These are phyloP conservation scores for Lanius collurio DNA, from an alignment of 2,113 vertebrate species.

Conservation along the genomic window DNA sequence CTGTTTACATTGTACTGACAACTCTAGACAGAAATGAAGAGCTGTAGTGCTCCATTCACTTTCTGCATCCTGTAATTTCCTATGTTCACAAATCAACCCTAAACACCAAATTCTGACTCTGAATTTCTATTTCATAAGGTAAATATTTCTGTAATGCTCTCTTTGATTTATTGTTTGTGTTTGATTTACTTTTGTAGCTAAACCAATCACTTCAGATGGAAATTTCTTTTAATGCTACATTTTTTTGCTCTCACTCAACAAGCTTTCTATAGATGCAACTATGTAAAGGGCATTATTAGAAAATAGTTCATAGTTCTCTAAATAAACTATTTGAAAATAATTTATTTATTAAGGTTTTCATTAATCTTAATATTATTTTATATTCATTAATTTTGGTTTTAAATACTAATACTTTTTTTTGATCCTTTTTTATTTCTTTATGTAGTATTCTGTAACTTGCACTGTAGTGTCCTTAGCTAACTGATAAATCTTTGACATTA, in stretches of 20 bases:
- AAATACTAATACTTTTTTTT: background rate
- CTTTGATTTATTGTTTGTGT: background rate
- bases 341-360: conserved; percentile 26
- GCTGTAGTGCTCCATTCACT: conserved; percentile 45
- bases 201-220: background rate
- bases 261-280: conserved; percentile 49
- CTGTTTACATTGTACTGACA: conserved; percentile 53
- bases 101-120: background rate
- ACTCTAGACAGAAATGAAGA: conserved; percentile 58
- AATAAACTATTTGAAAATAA: conserved; percentile 61
- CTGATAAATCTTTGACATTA: background rate
- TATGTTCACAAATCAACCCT: background rate
- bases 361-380: conserved; percentile 5
- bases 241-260: background rate
- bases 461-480: background rate
- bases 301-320: conserved; percentile 43
- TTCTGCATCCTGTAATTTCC: conserved; percentile 22
- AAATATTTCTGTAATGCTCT: background rate
- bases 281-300: conserved; percentile 64
- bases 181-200: background rate
- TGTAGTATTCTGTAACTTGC: background rate
- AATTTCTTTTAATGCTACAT: background rate
- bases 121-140: conserved; percentile 10
- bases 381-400: background rate
- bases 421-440: background rate